Evolutionary conservation across 2,888 invertebrate species (phyloP).

Genomic region (Dichetophora obliterata): DNA sequence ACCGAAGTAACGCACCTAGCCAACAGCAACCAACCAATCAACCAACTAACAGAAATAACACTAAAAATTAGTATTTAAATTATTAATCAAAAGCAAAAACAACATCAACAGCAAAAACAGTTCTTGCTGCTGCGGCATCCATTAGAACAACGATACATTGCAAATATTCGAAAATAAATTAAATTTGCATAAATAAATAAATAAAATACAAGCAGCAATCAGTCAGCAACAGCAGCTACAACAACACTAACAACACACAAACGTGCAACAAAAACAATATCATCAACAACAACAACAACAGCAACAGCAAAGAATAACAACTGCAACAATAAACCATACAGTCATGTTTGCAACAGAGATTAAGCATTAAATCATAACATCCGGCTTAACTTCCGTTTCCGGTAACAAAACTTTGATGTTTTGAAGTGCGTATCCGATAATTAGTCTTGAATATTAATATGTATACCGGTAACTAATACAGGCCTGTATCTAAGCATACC

Average conservation of each 20-base stretch:
- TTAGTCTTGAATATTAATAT: constrained; percentile 27
- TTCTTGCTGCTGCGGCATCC: constrained; percentile 9
- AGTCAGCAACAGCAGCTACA: constrained; percentile 28
- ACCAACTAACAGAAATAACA: not conserved
- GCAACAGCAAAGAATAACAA: not conserved
- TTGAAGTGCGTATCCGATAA: constrained; percentile 26
- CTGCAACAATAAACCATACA: constrained; percentile 7
- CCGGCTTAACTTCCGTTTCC: constrained; percentile 46
- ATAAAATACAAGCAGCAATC: constrained; percentile 25
- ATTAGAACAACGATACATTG: constrained; percentile 28
- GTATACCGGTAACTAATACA: not conserved
- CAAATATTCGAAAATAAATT: constrained; percentile 43
- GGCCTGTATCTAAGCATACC: not conserved
- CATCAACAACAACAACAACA: constrained; percentile 15
- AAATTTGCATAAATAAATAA: constrained; percentile 42
- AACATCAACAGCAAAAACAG: constrained; percentile 21
- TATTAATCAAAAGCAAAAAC: constrained; percentile 48
- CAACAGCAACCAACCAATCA: constrained; percentile 2
- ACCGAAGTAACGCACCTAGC: not conserved
- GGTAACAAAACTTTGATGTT: constrained; percentile 37
- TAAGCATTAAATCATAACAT: constrained; percentile 37
- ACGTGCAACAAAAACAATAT: constrained; percentile 8
- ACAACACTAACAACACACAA: not conserved
- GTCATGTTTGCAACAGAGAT: constrained; percentile 21
- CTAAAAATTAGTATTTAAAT: constrained; percentile 46